Evolutionary conservation across 2,797 vertebrate species (phyloP), one percentile per base, ranked within the genome.

Genomic region (Austrolebias charrua): DNA sequence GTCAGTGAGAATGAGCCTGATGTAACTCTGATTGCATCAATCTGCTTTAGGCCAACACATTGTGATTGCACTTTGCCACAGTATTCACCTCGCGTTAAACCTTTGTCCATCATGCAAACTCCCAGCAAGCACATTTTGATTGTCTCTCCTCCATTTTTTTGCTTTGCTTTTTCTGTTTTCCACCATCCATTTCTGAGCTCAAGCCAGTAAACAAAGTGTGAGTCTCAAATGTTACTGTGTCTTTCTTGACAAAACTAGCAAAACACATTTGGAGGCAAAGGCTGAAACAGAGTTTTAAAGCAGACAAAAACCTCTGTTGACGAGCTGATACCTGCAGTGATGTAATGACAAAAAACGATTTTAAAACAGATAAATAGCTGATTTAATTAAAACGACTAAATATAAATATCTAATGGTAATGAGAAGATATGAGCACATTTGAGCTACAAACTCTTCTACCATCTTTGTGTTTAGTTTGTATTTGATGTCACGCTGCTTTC

Each of bases 41-140:
- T 82, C 77, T 76, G 76, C 84, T 81, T 84, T 67, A 75, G 86
- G 16, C 76, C 79, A 83, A 88, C 77, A 83, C 78, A 73, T 73
- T 81, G 85, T 83, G 87, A 91, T 81, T 86, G 80, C 69, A 73
- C 77, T 86, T 89, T 86, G 83, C 83, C 66, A 78, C 43, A 65
- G 69, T 86, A 90, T 88, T 83, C 87, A 88, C 86, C 89, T 82
- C 76, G 78, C 86, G 83, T 86, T 91, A 79, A 89, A 91, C 83
- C 84, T 70, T 58, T 67, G 63, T 53, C 69, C 66, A 75, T 87
- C 75, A 78, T 68, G 64, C 64, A 85, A 80, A 79, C 73, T 70
- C 79, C 33, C 24, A 49, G 68, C 56, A 63, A 77, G 71, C 61
- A 69, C 78, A 77, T 73, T 67, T 72, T 69, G 54, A 45, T 68